phyloP scores from a whole-genome alignment of 1,140 invertebrate genomes.

The Hyposmocoma kahamanoa region DNA sequence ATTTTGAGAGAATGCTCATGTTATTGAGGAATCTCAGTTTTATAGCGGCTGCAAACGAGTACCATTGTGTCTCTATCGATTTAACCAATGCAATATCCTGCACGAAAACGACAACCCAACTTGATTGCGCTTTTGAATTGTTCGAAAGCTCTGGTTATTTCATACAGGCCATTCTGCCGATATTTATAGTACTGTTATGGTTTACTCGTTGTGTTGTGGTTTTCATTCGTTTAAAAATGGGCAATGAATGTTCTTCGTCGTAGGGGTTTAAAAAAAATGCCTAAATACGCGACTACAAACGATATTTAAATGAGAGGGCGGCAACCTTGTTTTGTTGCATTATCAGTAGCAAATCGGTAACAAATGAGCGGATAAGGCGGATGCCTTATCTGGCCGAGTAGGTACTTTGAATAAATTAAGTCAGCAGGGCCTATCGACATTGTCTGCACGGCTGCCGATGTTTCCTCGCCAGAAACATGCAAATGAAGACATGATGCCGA shows the following conservation, averaged over 20 bases:
- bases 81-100: conserved; percentile 54
- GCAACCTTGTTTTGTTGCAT: no score
- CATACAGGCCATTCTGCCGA: not conserved
- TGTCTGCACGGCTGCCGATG: conserved; percentile 30
- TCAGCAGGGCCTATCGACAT: conserved; percentile 42
- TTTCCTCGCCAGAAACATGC: conserved; percentile 39
- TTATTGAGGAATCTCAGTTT: conserved; percentile 61
- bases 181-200: not conserved
- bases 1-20: no score
- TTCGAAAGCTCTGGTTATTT: not conserved
- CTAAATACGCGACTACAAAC: no score
- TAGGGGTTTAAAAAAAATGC: no score
- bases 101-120: conserved; percentile 50
- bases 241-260: no score
- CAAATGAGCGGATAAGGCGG: not conserved
- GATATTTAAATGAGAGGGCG: no score
- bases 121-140: conserved; percentile 47
- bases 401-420: conserved; percentile 44
- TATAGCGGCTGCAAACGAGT: conserved; percentile 56
- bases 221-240: no score
- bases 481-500: conserved; percentile 55
- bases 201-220: not conserved
- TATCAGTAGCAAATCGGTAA: not conserved
- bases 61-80: conserved; percentile 54
- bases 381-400: conserved; percentile 5